These are phyloP conservation scores for Eurytoma californica DNA, from an alignment of 2,888 invertebrate species.

Conservation along the genomic window DNA sequence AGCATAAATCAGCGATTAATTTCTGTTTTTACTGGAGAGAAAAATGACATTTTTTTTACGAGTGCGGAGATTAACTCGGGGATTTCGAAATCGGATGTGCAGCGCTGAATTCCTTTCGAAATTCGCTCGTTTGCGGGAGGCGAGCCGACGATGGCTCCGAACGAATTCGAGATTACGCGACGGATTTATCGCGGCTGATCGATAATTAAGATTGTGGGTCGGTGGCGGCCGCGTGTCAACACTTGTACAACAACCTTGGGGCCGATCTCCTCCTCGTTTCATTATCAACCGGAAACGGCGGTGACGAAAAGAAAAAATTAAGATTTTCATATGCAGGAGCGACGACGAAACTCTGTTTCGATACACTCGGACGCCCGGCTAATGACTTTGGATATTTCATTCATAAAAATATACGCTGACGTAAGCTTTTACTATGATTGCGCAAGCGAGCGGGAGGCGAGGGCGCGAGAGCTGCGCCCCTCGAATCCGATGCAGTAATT, in stretches of 20 bases:
- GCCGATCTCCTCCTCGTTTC: background rate
- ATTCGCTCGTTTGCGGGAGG: background rate
- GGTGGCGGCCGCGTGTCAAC: slow-evolving; percentile 10
- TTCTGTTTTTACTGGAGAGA: slow-evolving; percentile 13
- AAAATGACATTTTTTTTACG: slow-evolving; percentile 26
- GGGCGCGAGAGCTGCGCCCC: slow-evolving; percentile 28
- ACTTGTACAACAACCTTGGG: slow-evolving; percentile 24
- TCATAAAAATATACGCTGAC: slow-evolving; percentile 43
- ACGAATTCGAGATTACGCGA: slow-evolving; percentile 4
- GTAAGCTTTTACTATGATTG: slow-evolving; percentile 40
- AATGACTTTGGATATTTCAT: slow-evolving; percentile 45
- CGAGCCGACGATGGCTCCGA: background rate
- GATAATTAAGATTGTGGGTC: slow-evolving; percentile 14
- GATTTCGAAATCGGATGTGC: background rate
- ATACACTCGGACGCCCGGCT: background rate
- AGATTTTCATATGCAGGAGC: background rate
- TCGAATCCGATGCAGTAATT: slow-evolving; percentile 39
- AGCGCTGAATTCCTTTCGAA: background rate
- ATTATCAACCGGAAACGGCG: slow-evolving; percentile 39
- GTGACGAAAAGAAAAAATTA: background rate
- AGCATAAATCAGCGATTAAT: slow-evolving; percentile 27
- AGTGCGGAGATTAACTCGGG: background rate
- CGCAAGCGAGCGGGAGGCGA: slow-evolving; percentile 10
- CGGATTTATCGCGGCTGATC: slow-evolving; percentile 22
- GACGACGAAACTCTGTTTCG: slow-evolving; percentile 16